Base-by-base conservation (phyloP, 2,888 invertebrate genomes). In the Hydrotaea cyrtoneurina region DNA sequence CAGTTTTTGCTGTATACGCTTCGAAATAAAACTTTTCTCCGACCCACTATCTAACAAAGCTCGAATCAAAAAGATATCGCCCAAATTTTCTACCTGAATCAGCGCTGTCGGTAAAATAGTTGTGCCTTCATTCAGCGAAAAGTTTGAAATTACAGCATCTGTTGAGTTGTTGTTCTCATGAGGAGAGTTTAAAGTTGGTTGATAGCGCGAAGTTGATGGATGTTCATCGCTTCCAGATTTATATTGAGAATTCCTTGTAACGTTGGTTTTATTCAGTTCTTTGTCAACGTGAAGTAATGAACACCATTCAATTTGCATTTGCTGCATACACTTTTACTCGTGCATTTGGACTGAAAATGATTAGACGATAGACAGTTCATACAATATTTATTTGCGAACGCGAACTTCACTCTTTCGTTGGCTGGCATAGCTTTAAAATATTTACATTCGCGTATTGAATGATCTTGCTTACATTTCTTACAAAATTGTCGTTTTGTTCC, bases 391-490 rank as follows among this genome's bases (percentile, higher is more conserved):
- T 80, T 73, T 26, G 23, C 15, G 17, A 23, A 23, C 13, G 39
- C 66, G 26, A 23, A 79, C 39, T 74, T 73, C 7, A 73, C 39
- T 19, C 64, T 46, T 0, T 66, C 55, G 5, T 66, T 39, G 2
- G 39, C 11, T 39, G 39, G 13, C n/a, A 64, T 10, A 7, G 55
- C 13, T 17, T 78, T 72, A 15, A 78, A 78, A n/a, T 21, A 43
- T 43, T 64, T 50, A 8, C 74, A 79, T 21, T n/a, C 4, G 11
- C 26, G 21, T 59, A 74, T 11, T 2, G 69, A 13, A 15, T 74
- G 74, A 69, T 59, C 66, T 55, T 57, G 57, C 15, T 80, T 74
- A 19, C 73, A 69, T 43, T 74, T 74, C 11, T 39, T 72, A 59
- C 64, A 73, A 19, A 23, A 19, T 17, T 39, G 46, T 17, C 19